Evolutionary conservation across 2,797 vertebrate species (phyloP), one percentile per base, ranked within the genome.

Genomic region (Parambassis ranga): DNA sequence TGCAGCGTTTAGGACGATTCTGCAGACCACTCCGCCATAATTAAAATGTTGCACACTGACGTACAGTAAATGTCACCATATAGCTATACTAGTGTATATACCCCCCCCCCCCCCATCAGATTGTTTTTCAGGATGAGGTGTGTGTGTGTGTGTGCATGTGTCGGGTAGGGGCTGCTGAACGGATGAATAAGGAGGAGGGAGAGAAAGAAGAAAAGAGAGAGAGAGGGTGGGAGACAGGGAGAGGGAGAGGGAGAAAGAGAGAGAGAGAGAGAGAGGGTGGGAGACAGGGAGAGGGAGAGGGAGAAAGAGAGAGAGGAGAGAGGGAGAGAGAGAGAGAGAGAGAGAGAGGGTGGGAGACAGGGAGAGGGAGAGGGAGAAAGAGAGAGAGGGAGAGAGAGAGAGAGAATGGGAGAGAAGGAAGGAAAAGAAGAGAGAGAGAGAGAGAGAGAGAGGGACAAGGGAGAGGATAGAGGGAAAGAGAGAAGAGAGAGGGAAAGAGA

Each of bases 231-330:
- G 33, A 31, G 6, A 13, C 49, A 28, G 33, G 13, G 38, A 13
- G 33, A 26, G 47, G 32, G 33, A 4, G 28, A 1, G 36, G 16
- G 33, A 50, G 36, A 27, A 6, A 27, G 18, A 24, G 23, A 22
- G n/a, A 62, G 15, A 28, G 36, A 64, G 65, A 74, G 67, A 53
- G 44, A 55, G 74, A 65, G 35, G 86, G 87, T 73, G 71, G 73
- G 66, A 64, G 76, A 42, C 47, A 48, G 55, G 14, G 26, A 27
- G 9, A 6, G 26, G 27, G 43, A 56, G 43, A 49, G 49, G 30
- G 62, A 43, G 49, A 18, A 18, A 6, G 35, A n/a, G n/a, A n/a
- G n/a, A n/a, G n/a, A n/a, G n/a, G n/a, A n/a, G n/a, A n/a, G n/a
- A n/a, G n/a, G n/a, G n/a, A n/a, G n/a, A n/a, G n/a, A n/a, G n/a